Base-by-base conservation (phyloP, 1,140 invertebrate species). In the Steinernema feltiae region DNA sequence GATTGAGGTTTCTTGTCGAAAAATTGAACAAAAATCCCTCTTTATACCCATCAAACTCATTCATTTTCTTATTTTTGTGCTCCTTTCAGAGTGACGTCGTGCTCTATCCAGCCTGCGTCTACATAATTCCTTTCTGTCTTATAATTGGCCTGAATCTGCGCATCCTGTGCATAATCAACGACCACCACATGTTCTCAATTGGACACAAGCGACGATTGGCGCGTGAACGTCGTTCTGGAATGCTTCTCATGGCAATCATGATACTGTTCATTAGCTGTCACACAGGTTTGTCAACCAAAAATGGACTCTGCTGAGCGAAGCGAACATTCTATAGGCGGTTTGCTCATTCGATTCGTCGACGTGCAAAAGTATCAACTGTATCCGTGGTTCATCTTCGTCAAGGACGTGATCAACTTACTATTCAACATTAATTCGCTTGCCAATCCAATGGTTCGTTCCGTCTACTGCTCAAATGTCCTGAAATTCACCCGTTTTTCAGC, bases 351-450 rank as follows among this genome's bases (percentile, higher is more conserved):
- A 32, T 81, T 85, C 48, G 71, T 85, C 27, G 79, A 85, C 69
- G 73, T 80, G 17, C 29, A 73, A 35, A 75, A 81, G 30, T 82
- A 83, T 70, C 80, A 83, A 32, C 75, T 83, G 69, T 69, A 32
- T 24, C 73, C 75, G 12, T 82, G 83, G 31, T 84, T 84, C 72
- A 80, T 84, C 12, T 81, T 84, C 31, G 31, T 76, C 29, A 86
- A 85, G 69, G 83, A 85, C 72, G 63, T 86, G 15, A 80, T 85
- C 69, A 85, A 85, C 73, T 70, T 86, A 31, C 72, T 85, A 18
- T 85, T 85, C 73, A 85, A 85, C 76, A 75, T 85, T 24, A 86
- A 85, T 41, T 85, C 83, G 1, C 84, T 85, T 46, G 78, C 81
- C 21, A 85, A 85, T 75, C 83, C 83, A 48, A 82, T 85, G 83